A percentile compares a stretch with the other conserved stretches of the same genome.
These are phyloP conservation scores for Amazona guildingii DNA, from an alignment of 2,113 vertebrate species.

Conservation along the genomic window DNA sequence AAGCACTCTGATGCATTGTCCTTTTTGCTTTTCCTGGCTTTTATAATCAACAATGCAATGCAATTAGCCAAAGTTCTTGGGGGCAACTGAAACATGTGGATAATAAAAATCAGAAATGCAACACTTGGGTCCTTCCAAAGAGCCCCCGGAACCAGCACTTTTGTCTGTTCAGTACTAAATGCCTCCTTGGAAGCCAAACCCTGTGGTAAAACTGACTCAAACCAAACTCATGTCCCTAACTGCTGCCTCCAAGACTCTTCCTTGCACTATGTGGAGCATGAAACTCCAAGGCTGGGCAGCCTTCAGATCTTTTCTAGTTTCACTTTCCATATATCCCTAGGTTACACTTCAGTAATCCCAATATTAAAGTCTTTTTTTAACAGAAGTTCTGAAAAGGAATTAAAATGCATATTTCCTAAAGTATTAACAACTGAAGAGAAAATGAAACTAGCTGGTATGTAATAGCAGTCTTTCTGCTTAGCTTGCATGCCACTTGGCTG, in stretches of 20 bases:
- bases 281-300: not conserved
- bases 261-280: not conserved
- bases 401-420: not conserved
- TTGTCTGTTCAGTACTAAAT: not conserved
- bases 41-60: not conserved
- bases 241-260: not conserved
- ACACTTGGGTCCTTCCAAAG: not conserved
- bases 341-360: not conserved
- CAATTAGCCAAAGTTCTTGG: constrained; percentile 10
- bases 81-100: not conserved
- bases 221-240: not conserved
- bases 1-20: not conserved
- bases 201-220: not conserved
- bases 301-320: not conserved
- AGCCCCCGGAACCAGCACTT: not conserved
- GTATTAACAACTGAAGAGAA: not conserved
- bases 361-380: not conserved
- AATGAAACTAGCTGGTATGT: not conserved
- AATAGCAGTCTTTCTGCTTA: not conserved
- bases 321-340: not conserved
- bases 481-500: not conserved
- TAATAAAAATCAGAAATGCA: constrained; percentile 15
- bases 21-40: not conserved
- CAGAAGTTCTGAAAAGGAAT: not conserved
- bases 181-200: not conserved